phyloP scores from a whole-genome alignment of 2,888 invertebrate species.

The Eristalinus aeneus region DNA sequence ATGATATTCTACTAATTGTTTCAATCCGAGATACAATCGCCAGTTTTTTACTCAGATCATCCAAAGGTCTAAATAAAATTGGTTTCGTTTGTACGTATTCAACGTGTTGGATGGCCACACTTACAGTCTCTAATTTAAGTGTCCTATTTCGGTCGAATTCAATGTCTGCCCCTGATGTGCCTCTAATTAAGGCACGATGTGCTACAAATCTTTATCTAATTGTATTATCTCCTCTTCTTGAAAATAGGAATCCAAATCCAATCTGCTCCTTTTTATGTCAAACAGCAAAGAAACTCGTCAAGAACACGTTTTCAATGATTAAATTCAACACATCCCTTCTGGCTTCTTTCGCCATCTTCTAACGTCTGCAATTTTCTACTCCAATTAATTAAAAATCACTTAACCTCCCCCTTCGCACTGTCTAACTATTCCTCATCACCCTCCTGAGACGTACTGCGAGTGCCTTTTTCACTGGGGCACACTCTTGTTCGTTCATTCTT shows the following conservation, averaged over 20 bases:
- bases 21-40: too few species aligned
- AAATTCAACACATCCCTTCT: background rate
- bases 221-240: background rate
- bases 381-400: slow-evolving; percentile 66
- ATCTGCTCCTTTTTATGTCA: background rate
- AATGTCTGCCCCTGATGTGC: background rate
- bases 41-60: too few species aligned
- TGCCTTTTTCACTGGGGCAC: background rate
- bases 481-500: background rate
- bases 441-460: background rate
- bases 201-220: background rate
- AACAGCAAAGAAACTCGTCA: background rate
- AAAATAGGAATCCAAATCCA: background rate
- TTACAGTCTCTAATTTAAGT: background rate
- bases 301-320: slow-evolving; percentile 5
- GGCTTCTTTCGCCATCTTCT: background rate
- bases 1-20: too few species aligned
- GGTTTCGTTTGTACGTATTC: too few species aligned
- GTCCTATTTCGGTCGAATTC: background rate
- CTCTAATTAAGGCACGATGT: background rate
- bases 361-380: slow-evolving; percentile 36
- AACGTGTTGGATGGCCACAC: background rate
- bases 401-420: slow-evolving; percentile 32
- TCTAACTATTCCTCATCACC: background rate
- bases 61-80: too few species aligned